Conservation (phyloP, 2,113 vertebrate genomes). For the Salvelinus namaycush region DNA sequence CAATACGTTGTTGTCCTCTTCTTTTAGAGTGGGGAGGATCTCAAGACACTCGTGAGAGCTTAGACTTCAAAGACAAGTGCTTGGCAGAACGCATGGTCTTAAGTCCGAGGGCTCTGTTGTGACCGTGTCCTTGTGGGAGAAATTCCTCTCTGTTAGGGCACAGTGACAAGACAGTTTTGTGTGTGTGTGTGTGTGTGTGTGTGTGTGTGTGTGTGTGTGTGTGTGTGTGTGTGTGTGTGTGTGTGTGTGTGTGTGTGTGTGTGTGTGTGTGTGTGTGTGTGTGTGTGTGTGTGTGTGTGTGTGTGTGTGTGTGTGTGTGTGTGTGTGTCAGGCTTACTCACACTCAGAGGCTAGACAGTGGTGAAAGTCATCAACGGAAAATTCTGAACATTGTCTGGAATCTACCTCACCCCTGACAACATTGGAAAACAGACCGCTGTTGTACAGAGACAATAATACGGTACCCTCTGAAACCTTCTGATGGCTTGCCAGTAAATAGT, state of each 20-base stretch:
- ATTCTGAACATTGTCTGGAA: background rate
- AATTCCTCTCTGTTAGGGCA: conserved; percentile 14
- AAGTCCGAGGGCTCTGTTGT: conserved; percentile 28
- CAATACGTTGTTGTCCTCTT: conserved; percentile 37
- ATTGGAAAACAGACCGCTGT: background rate
- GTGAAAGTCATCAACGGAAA: conserved; percentile 4
- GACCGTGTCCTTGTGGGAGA: conserved; percentile 7
- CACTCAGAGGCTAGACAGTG: conserved; percentile 3
- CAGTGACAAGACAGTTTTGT: conserved; percentile 10
- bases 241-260: background rate
- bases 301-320: background rate
- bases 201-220: conserved; percentile 19
- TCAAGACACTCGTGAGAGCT: conserved; percentile 46
- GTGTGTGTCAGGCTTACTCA: background rate
- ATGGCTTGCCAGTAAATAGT: conserved; percentile 96
- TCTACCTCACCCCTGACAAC: background rate
- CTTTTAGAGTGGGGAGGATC: conserved; percentile 28
- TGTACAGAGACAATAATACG: background rate
- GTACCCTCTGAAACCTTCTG: background rate
- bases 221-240: conserved; percentile 20
- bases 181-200: conserved; percentile 9
- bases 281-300: background rate
- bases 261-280: too few relatives aligned
- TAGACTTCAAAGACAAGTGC: conserved; percentile 51
- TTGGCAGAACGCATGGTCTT: conserved; percentile 45